These are phyloP conservation scores for Cyanoderma ruficeps DNA, from an alignment of 2,113 vertebrate genomes.

Conservation along the genomic window DNA sequence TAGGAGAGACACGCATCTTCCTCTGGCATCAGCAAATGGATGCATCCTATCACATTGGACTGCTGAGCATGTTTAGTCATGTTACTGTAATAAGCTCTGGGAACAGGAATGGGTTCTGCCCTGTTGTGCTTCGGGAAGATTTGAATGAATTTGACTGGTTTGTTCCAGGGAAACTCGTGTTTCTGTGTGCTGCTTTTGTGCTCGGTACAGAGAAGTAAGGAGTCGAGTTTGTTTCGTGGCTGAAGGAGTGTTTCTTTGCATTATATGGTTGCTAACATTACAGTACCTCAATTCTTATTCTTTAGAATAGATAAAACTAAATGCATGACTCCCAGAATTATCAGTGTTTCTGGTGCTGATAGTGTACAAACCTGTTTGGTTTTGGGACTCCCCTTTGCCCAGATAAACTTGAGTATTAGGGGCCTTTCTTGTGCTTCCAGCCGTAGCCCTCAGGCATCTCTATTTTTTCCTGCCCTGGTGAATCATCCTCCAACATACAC, in stretches of 20 bases:
- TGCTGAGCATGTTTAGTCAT: slow-evolving; percentile 38
- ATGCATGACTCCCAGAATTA: background rate
- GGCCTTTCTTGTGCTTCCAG: background rate
- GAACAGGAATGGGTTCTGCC: slow-evolving; percentile 28
- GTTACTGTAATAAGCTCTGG: slow-evolving; percentile 44
- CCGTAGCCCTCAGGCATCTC: background rate
- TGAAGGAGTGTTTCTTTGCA: background rate
- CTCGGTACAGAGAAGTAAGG: background rate
- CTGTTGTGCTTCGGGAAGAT: background rate
- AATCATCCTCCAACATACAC: background rate
- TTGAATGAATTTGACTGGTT: slow-evolving; percentile 46
- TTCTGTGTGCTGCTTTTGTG: background rate
- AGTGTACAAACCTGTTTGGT: background rate
- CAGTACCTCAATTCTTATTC: background rate
- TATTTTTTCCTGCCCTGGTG: background rate
- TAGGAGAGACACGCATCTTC: slow-evolving; percentile 51
- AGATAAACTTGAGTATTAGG: background rate
- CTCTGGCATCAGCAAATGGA: slow-evolving; percentile 55
- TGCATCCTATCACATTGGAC: slow-evolving; percentile 40
- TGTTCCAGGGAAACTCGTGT: slow-evolving; percentile 17
- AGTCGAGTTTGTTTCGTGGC: background rate
- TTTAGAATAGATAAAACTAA: background rate
- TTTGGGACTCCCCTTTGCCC: background rate
- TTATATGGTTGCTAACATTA: background rate
- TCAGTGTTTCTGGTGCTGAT: background rate